Evolutionary conservation across 2,797 vertebrate species (phyloP), one percentile per base, ranked within the genome.

Genomic region (Lepilemur septentrionalis): DNA sequence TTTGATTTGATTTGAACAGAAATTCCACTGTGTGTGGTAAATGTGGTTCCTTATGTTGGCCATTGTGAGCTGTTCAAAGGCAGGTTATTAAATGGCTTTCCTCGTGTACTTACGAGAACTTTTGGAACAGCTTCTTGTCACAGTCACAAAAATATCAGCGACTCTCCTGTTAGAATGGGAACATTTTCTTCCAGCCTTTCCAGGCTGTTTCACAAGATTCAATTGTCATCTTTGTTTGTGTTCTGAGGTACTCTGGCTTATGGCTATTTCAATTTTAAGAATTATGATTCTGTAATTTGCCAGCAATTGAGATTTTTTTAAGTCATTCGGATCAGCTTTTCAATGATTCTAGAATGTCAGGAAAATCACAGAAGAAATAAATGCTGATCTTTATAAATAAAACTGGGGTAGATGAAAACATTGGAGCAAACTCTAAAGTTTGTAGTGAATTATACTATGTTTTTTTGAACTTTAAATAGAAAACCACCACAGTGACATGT

Each of bases 391-490:
- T 85, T 90, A 79, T 67, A 95, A 91, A 59, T 89, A 93, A 96
- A 96, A 59, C 32, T 79, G 38, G 63, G 65, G 28, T 73, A 79
- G 87, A 67, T 94, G 70, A 95, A 95, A 88, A 75, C 20, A 67
- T 48, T 85, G 63, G 75, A 65, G 23, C 52, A 93, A 96, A 96
- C 35, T 23, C 55, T 89, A 73, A 94, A 55, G 41, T 84, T 65
- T 52, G 35, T 43, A 57, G 18, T 90, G 50, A 92, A 61, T 92
- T 96, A 65, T n/a, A 38, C 10, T 86, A 80, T 43, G 48, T 38
- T 57, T 97, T 95, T 88, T 76, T 55, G 28, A 91, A 94, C 46
- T 88, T 93, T 87, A 84, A 97, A 75, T 90, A 94, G 79, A 75
- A 97, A 94, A 78, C 38, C 89, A 75, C 43, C 43, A 73, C 23